A percentile compares a stretch with the other conserved stretches of the same genome.
phyloP scores from a whole-genome alignment of 2,888 invertebrate genomes.

The Calliopum simillimum region DNA sequence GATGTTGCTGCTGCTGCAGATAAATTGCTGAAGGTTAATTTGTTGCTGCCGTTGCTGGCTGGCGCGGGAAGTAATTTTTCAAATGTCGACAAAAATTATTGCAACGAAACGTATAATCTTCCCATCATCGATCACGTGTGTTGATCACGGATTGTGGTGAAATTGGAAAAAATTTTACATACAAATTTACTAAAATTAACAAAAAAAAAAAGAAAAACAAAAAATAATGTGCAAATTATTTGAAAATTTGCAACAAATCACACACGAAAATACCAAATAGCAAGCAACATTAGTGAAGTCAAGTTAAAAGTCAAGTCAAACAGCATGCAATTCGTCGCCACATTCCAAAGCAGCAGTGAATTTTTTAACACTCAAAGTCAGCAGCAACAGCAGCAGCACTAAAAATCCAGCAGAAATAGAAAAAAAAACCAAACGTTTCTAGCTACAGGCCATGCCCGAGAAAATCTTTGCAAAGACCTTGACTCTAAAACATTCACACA shows the following conservation, averaged over 20 bases:
- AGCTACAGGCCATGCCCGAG: conserved; percentile 44
- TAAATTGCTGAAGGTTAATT: conserved; percentile 7
- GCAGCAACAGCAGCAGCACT: conserved; percentile 6
- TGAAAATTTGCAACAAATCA: no score
- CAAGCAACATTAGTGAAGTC: no score
- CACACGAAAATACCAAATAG: neutral
- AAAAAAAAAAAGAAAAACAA: conserved; percentile 1
- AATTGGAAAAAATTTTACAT: no score
- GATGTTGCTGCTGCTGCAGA: no score
- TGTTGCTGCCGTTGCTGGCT: neutral
- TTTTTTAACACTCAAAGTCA: conserved; percentile 26
- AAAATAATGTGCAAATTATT: conserved; percentile 6
- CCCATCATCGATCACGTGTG: no score
- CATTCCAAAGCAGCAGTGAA: neutral
- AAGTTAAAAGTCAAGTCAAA: no score
- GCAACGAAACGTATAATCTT: neutral
- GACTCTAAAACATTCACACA: conserved; percentile 40
- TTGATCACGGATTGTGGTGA: no score
- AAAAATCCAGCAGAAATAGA: neutral
- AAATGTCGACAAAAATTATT: neutral
- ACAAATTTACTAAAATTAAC: neutral
- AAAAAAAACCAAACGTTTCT: neutral
- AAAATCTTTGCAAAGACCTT: conserved; percentile 46
- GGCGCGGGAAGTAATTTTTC: conserved; percentile 15
- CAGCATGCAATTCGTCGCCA: neutral